Evolutionary conservation across 2,797 vertebrate species (phyloP), one percentile per base, ranked within the genome.

Genomic region (Notoglanidium macrostoma): DNA sequence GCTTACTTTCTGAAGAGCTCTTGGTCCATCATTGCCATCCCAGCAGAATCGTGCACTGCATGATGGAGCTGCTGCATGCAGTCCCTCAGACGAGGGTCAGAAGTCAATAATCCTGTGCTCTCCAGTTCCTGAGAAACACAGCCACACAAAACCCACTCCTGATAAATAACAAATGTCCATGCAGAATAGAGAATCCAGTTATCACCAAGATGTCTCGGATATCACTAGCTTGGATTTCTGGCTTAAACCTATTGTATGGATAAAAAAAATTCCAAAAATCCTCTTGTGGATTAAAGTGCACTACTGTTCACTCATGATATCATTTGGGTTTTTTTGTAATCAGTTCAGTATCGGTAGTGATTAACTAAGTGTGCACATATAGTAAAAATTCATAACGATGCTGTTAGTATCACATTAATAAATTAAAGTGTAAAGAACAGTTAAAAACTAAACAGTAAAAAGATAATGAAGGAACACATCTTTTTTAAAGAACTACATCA

Each of bases 21-120:
- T 90, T 96, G 94, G 93, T 98, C 96, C 94, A 98, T 96, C 92
- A 96, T 94, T 90, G 95, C 95, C 0, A 95, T 94, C 5, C 94
- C 96, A 44, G 79, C 57, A 40, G 96, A 94, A 61, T 97, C 96
- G 68, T 91, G 95, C 55, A 96, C 90, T 63, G 92, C 92, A 6
- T 94, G 92, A 23, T 94, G 93, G 93, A 98, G 95, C 92, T 96
- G 95, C 87, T 29, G 92, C 93, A 98, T 94, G 85, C 96, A 97
- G 93, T 97, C 95, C 76, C 93, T 95, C 83, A 98, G 95, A 46
- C 97, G 94, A 49, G 97, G 97, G 92, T 98, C 97, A 70, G 97
- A 96, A 0, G 96, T 97, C 92, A 96, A 93, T 85, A 98, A 90
- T 55, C 97, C 97, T 1, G 96, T 97, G 90, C 94, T 96, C 91